Base-by-base conservation (phyloP, 2,888 invertebrate genomes). In the Heliconius aoede region DNA sequence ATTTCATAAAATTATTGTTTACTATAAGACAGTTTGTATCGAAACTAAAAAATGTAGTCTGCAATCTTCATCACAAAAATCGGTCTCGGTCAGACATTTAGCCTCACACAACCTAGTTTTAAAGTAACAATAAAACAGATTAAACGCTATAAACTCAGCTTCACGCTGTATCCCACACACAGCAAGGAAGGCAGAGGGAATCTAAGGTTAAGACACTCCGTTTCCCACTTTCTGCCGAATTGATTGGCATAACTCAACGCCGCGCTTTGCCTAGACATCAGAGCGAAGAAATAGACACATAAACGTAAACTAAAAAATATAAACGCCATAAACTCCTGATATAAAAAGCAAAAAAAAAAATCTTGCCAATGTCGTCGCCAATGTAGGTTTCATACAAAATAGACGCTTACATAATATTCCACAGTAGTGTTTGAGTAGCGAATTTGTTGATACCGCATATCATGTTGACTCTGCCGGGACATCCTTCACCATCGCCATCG, bases 401-500 rank as follows among this genome's bases (percentile, higher is more conserved):
- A n/a, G 1, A 46, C 26, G 13, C 18, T 73, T 76, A 74, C 30
- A 77, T 73, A 75, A 79, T 76, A 32, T 46, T 64, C 55, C 28
- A 28, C 40, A 40, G 46, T 60, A 67, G 58, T 81, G 80, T 83
- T 81, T 84, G 80, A 61, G 51, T 61, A 76, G 80, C 79, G 55
- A 81, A 82, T 83, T 83, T 82, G 77, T 78, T 72, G 73, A 76
- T 79, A 79, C 79, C 36, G 13, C 8, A 24, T 80, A 81, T 30
- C 55, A 21, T 86, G 84, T 85, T 88, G 83, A 84, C 83, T 83
- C 76, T 80, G 83, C 75, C 80, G 82, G 81, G 76, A 83, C 82
- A 86, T 86, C 87, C 86, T 86, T 86, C 84, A 73, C 26, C 26
- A 71, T 58, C 69, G 24, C 26, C 26, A 71, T 58, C 69, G 24